Evolutionary conservation across 2,888 invertebrate genomes (phyloP).

Genomic region (Eupithecia inturbata): DNA sequence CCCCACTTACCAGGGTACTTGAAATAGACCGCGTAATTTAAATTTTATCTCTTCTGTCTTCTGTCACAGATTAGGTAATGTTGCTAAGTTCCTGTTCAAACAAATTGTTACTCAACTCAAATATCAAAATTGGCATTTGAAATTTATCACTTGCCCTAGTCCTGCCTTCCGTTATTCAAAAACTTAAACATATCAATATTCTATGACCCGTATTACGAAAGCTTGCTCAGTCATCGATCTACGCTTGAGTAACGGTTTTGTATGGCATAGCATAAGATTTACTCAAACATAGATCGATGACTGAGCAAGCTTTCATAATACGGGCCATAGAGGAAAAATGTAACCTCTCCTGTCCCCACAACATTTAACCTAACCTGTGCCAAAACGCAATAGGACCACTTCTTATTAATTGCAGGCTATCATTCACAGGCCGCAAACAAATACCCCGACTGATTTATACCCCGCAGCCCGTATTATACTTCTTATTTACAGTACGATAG

Average conservation of each 20-base stretch:
- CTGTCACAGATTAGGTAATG: too few relatives aligned
- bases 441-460: conserved; percentile 63
- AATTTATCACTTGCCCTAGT: neutral
- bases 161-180: neutral
- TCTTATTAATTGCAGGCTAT: conserved; percentile 65
- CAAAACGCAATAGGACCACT: conserved; percentile 60
- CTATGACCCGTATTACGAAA: neutral
- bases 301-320: too few relatives aligned
- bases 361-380: conserved; percentile 10
- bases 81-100: neutral
- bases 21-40: neutral
- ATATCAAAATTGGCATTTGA: neutral
- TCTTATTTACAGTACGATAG: conserved; percentile 25
- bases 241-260: too few relatives aligned
- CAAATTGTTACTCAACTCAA: neutral
- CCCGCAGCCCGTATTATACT: conserved; percentile 52
- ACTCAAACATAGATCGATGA: too few relatives aligned
- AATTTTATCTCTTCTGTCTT: too few relatives aligned
- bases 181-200: neutral
- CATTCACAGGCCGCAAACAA: conserved; percentile 67
- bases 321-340: neutral
- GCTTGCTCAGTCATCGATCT: too few relatives aligned
- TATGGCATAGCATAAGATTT: too few relatives aligned
- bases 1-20: too few relatives aligned
- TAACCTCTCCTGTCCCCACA: conserved; percentile 5